Conservation (phyloP, 2,888 invertebrate genomes). For the Lochmaea crataegi region DNA sequence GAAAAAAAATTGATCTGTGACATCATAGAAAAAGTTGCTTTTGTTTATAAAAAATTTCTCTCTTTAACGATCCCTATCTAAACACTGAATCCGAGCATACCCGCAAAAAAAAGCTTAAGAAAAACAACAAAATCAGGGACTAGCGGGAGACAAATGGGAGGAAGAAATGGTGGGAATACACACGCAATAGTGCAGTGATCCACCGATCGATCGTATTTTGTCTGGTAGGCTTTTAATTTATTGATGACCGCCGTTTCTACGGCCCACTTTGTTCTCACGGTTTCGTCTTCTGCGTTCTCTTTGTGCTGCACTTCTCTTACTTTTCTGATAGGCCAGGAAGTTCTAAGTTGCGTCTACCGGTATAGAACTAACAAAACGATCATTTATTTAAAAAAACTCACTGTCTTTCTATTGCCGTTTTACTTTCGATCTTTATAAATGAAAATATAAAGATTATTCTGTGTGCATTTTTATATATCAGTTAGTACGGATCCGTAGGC, state of each 20-base stretch:
- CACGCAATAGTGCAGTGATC: constrained; percentile 40
- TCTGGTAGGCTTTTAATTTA: constrained; percentile 42
- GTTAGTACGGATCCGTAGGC: too few species aligned
- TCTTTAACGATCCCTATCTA: too few species aligned
- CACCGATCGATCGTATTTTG: constrained; percentile 40
- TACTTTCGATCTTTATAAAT: too few species aligned
- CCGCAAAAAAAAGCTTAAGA: constrained; percentile 19
- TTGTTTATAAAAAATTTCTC: too few species aligned
- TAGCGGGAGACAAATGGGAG: constrained; percentile 3
- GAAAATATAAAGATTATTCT: too few species aligned
- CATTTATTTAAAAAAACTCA: too few species aligned
- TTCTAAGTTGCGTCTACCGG: too few species aligned
- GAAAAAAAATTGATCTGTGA: too few species aligned
- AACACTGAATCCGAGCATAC: background rate
- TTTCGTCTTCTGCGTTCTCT: background rate
- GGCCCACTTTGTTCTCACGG: constrained; percentile 26
- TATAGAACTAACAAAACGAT: too few species aligned
- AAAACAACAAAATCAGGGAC: constrained; percentile 23
- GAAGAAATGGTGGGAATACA: constrained; percentile 30
- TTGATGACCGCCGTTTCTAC: constrained; percentile 36
- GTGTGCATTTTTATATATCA: too few species aligned
- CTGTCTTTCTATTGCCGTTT: too few species aligned
- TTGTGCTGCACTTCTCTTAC: background rate
- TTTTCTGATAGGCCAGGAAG: background rate
- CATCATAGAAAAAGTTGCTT: too few species aligned